phyloP scores from a whole-genome alignment of 1,140 invertebrate species.

The Dinoponera quadriceps region DNA sequence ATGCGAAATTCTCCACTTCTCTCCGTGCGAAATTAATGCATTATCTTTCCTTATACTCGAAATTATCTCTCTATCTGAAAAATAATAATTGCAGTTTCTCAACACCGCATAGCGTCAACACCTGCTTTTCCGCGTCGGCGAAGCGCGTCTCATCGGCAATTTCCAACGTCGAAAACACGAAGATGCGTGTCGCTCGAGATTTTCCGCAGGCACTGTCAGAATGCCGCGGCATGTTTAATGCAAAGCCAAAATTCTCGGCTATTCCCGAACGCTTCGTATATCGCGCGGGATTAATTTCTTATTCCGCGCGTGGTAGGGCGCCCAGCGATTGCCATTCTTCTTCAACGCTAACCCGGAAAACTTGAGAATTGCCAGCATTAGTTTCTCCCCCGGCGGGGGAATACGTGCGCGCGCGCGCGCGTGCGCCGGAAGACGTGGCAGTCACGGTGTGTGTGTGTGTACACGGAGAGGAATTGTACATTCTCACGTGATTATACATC shows the following conservation, averaged over 20 bases:
- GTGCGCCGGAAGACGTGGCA: constrained; percentile 6
- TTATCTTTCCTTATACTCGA: too few relatives aligned
- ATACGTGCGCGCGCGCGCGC: constrained; percentile 20
- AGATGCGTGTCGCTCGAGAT: too few relatives aligned
- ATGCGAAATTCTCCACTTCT: too few relatives aligned
- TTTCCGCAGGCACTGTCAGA: too few relatives aligned
- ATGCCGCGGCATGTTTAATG: too few relatives aligned
- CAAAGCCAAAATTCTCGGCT: constrained; percentile 8
- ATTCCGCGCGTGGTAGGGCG: constrained; percentile 32
- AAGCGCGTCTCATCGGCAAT: too few relatives aligned
- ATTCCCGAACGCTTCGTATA: constrained; percentile 4
- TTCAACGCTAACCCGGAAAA: constrained; percentile 38
- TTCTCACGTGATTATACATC: constrained; percentile 70
- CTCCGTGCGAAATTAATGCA: too few relatives aligned
- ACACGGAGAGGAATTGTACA: constrained; percentile 59
- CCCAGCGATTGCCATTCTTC: constrained; percentile 36
- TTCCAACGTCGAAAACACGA: too few relatives aligned
- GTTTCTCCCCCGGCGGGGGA: constrained; percentile 33
- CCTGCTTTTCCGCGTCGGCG: too few relatives aligned
- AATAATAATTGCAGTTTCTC: too few relatives aligned
- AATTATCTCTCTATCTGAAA: too few relatives aligned
- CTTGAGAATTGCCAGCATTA: constrained; percentile 51
- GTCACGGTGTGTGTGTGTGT: neutral
- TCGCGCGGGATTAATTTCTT: constrained; percentile 54
- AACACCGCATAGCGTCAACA: too few relatives aligned